Evolutionary conservation across 2,113 vertebrate genomes (phyloP), one percentile per base, ranked within the genome.

Genomic region (Xenotilapia longispinis): DNA sequence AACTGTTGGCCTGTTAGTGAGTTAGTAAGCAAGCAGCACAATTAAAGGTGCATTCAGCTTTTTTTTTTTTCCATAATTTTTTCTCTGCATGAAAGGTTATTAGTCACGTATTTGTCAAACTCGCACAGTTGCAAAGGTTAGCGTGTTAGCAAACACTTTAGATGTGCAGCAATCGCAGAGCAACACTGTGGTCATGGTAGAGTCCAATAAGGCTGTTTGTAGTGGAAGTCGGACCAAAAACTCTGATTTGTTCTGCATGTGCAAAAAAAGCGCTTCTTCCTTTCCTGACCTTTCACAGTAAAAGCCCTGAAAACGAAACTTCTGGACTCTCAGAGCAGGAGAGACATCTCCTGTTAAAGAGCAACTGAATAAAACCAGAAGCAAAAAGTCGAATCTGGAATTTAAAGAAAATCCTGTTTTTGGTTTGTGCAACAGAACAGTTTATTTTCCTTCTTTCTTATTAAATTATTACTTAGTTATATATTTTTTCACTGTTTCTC

Each of bases 1-100:
- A 49, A 28, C 11, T 1, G 15, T 9, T 19, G 65, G 65, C 13
- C 33, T 6, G 47, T 92, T 84, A 91, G 87, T 78, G 47, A 26
- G 89, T 91, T 88, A 89, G 82, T 87, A 13, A 81, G 80, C 85
- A 63, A 4, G 79, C 28, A 10, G 60, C 63, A 82, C 80, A 80
- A 17, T 28, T 9, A 65, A 70, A 23, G 86, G 82, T 80, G 82
- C 86, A 47, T 17, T 65, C 5, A 5, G 45, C 15, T 8, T 33
- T 7, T 1, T 1, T 2, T 23, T n/a, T 2, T 51, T 26, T 47
- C n/a, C 60, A 38, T 75, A 7, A 3, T 31, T 47, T 19, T 28
- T 28, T 42, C 38, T 14, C 38, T 73, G 21, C 38, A 26, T 2
- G 38, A 73, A 73, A 73, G 21, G 13, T 26, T 73, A 26, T 73